Conservation (phyloP, 2,113 vertebrate genomes). For the Alectura lathami region DNA sequence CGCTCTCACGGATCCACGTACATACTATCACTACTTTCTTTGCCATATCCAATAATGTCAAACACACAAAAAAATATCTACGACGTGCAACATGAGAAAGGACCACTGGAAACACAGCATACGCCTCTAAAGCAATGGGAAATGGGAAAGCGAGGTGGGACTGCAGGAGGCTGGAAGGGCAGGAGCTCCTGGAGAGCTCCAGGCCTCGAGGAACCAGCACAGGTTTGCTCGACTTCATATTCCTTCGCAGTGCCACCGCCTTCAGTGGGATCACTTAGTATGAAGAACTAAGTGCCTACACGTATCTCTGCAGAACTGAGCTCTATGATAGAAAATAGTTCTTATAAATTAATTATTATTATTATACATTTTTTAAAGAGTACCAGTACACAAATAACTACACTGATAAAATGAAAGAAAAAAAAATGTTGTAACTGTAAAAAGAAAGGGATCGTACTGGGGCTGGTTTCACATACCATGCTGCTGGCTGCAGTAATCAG, state of each 20-base stretch:
- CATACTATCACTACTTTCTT: background rate
- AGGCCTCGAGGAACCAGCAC: rapidly evolving
- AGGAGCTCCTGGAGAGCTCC: background rate
- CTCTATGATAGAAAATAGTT: background rate
- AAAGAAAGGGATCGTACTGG: background rate
- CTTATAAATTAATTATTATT: background rate
- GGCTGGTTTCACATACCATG: background rate
- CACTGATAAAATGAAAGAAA: background rate
- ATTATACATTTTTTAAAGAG: background rate
- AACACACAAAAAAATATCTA: background rate
- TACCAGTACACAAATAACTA: background rate
- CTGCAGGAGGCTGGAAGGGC: rapidly evolving
- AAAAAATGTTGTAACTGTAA: background rate
- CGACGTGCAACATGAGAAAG: background rate
- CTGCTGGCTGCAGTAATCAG: background rate
- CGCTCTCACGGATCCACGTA: background rate
- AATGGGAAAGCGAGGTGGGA: background rate
- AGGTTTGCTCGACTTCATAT: background rate
- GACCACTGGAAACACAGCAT: background rate
- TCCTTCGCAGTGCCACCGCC: background rate
- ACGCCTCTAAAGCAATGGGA: background rate
- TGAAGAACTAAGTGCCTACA: background rate
- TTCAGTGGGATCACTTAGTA: background rate
- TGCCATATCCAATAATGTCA: background rate
- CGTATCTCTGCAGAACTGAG: background rate